These are phyloP conservation scores for Buathra laborator DNA, from an alignment of 2,888 invertebrate genomes.

Conservation along the genomic window DNA sequence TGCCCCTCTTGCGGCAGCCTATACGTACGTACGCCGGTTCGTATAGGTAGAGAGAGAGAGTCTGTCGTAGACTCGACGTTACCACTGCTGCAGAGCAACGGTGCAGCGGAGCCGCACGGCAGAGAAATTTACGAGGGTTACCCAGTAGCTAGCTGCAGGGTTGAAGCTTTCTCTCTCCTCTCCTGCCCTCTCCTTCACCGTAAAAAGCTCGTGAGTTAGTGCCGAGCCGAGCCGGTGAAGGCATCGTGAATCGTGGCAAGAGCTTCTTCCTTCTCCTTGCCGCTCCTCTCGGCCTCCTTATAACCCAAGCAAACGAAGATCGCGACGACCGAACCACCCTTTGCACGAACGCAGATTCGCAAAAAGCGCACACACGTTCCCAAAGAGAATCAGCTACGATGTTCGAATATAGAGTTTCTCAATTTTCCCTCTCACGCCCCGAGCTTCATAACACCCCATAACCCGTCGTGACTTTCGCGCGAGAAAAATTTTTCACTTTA, in stretches of 20 bases:
- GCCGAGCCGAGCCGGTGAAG: constrained; percentile 66
- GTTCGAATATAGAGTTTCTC: constrained; percentile 17
- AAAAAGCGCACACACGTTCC: constrained; percentile 32
- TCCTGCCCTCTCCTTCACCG: constrained; percentile 28
- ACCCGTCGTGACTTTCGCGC: neutral
- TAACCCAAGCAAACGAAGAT: constrained; percentile 33
- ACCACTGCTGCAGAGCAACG: constrained; percentile 56
- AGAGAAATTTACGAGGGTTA: constrained; percentile 72
- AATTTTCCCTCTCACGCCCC: neutral
- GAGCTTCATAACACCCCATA: too few species aligned
- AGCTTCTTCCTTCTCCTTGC: constrained; percentile 54
- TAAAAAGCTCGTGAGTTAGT: constrained; percentile 71
- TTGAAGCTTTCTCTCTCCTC: constrained; percentile 53
- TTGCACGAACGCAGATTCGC: constrained; percentile 44
- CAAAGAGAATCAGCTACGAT: constrained; percentile 14
- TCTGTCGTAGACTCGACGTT: constrained; percentile 61
- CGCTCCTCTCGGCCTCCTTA: neutral
- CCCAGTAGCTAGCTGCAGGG: constrained; percentile 43
- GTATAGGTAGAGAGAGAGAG: constrained; percentile 29
- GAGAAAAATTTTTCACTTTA: constrained; percentile 32
- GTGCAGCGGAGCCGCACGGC: constrained; percentile 68
- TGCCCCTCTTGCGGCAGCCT: constrained; percentile 29
- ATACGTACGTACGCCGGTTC: constrained; percentile 34
- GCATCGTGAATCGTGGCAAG: constrained; percentile 67
- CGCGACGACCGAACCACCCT: constrained; percentile 17